Percentiles rank a stretch among this genome's conserved stretches.
These are phyloP conservation scores for Brevimyrus niger DNA, from an alignment of 2,113 vertebrate species.

Conservation along the genomic window DNA sequence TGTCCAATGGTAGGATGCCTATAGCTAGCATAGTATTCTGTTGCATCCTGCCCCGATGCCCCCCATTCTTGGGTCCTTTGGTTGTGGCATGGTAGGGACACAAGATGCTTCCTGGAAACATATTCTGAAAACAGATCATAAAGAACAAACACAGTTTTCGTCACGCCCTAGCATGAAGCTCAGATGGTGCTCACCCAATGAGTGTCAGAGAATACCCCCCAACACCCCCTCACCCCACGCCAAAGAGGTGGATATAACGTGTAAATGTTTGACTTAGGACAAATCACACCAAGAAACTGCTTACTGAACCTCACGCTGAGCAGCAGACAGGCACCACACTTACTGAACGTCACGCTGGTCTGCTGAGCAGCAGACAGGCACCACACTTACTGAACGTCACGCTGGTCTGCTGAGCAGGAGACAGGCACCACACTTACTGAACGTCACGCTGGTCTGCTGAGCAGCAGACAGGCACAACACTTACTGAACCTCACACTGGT, in stretches of 20 bases:
- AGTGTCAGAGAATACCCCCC: neutral
- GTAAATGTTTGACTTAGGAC: neutral
- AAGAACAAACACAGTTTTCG: neutral
- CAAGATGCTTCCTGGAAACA: neutral
- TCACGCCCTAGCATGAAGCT: neutral
- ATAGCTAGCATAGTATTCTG: neutral
- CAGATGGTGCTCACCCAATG: neutral
- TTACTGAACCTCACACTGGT: neutral
- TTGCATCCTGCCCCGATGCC: neutral
- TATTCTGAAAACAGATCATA: constrained; percentile 1
- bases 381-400: neutral
- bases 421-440: neutral
- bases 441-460: neutral
- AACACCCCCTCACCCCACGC: neutral
- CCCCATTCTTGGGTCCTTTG: neutral
- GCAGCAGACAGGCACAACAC: neutral
- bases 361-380: neutral
- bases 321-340: neutral
- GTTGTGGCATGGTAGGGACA: neutral
- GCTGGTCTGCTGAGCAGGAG: neutral
- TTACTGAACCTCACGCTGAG: neutral
- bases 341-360: neutral
- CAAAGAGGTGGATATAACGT: neutral
- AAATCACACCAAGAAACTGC: too few relatives aligned
- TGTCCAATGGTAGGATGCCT: constrained; percentile 1